Base-by-base conservation (phyloP, 2,797 vertebrate genomes). In the Lacerta agilis region DNA sequence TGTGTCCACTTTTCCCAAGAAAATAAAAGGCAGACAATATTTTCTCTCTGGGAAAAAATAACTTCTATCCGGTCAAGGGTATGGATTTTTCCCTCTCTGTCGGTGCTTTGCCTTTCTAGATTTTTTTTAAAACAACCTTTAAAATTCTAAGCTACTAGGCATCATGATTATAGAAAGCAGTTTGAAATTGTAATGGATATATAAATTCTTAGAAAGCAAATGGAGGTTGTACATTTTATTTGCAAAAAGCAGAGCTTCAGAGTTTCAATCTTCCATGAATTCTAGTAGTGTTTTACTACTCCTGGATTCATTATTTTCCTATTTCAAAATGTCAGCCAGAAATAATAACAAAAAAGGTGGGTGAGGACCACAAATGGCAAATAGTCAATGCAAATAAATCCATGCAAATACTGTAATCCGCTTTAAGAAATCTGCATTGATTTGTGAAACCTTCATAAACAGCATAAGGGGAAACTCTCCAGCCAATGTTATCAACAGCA, bases 401-500 rank as follows among this genome's bases (percentile, higher is more conserved):
- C 15, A 87, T 29, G 4, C 20, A 66, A 80, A 64, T 64, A 92
- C 58, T 86, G 61, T 80, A 58, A 49, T 41, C 29, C 41, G 67
- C 79, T 75, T 8, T 81, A 38, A 86, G 64, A 84, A 85, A 18
- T 83, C 77, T 85, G 58, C 83, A 81, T 55, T 61, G 7, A 61
- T 78, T 87, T 29, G 20, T 82, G 66, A 81, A 71, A 76, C 43
- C 33, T 73, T 87, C 76, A 79, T 87, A 77, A 87, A 73, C 67
- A 43, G 71, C 77, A 81, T 85, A 87, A 77, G 75, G 25, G 71
- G 72, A 85, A 87, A 76, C 2, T 55, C 18, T 85, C 45, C n/a
- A 87, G 85, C 83, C 72, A 77, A 45, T 36, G 45, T 85, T 76
- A 76, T 81, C 61, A 89, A 80, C 69, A 69, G 58, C 29, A 85